These are phyloP conservation scores for Euwallacea similis DNA, from an alignment of 1,140 invertebrate genomes.

Conservation along the genomic window DNA sequence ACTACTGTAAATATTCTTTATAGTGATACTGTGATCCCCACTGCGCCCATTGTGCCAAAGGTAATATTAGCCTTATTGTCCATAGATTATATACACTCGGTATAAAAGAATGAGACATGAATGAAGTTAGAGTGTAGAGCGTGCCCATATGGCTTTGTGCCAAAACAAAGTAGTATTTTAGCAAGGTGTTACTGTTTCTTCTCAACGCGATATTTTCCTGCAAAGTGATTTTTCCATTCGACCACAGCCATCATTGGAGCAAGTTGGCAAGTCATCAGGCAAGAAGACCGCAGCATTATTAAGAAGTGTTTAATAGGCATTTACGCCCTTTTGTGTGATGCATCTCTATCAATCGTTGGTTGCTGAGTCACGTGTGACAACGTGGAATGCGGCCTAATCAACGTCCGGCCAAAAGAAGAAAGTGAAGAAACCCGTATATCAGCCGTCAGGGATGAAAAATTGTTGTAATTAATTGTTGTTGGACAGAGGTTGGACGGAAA, in stretches of 20 bases:
- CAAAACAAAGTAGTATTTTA: too few species aligned
- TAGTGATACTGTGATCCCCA: not conserved
- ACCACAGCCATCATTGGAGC: too few species aligned
- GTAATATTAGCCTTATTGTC: slow-evolving; percentile 14
- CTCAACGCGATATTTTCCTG: too few species aligned
- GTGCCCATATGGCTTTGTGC: not conserved
- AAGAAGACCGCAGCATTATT: slow-evolving; percentile 24
- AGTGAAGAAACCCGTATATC: slow-evolving; percentile 20
- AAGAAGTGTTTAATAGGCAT: slow-evolving; percentile 40
- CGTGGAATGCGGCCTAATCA: slow-evolving; percentile 37
- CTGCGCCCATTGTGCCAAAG: not conserved
- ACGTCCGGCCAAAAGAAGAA: slow-evolving; percentile 25
- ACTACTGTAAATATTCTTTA: too few species aligned
- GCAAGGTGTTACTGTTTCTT: too few species aligned
- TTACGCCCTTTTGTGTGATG: slow-evolving; percentile 38
- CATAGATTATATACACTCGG: slow-evolving; percentile 12
- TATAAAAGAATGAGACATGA: slow-evolving; percentile 3
- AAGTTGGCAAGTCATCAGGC: too few species aligned
- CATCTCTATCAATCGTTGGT: slow-evolving; percentile 26
- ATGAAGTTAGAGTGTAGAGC: slow-evolving; percentile 8
- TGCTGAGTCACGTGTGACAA: slow-evolving; percentile 34
- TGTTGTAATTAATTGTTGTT: slow-evolving; percentile 30
- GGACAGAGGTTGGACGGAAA: slow-evolving; percentile 3
- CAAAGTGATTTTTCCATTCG: too few species aligned
- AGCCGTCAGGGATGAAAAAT: slow-evolving; percentile 37